phyloP scores from a whole-genome alignment of 2,113 vertebrate species.

The Genyomyrus donnyi region DNA sequence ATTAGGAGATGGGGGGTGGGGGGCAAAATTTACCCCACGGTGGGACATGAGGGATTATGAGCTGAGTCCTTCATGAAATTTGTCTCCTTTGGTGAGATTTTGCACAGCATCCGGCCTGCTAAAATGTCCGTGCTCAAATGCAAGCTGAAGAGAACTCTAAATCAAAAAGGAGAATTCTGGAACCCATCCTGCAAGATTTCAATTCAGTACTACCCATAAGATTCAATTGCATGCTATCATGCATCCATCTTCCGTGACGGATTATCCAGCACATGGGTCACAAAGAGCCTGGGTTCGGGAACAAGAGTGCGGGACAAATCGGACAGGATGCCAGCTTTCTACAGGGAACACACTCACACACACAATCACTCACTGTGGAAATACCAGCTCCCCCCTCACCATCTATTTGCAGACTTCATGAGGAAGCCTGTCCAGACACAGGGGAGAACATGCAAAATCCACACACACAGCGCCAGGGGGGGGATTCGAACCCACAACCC shows the following conservation, averaged over 20 bases:
- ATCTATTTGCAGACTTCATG: not conserved
- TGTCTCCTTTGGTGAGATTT: not conserved
- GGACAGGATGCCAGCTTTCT: not conserved
- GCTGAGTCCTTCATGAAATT: not conserved
- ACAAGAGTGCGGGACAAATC: not conserved
- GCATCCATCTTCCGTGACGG: not conserved
- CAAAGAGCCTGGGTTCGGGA: not conserved
- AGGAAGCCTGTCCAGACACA: not conserved
- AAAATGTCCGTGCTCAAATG: not conserved
- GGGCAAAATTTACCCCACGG: not conserved
- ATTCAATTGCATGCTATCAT: not conserved
- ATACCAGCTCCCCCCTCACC: not conserved
- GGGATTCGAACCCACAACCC: not conserved
- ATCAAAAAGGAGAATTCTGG: not conserved
- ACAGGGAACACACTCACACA: not conserved
- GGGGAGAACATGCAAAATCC: not conserved
- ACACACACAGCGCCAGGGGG: not conserved
- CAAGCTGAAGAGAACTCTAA: not conserved
- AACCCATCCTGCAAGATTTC: not conserved
- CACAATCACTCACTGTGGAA: not conserved
- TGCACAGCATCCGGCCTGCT: not conserved
- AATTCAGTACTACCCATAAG: not conserved
- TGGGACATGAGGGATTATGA: not conserved
- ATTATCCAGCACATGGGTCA: not conserved
- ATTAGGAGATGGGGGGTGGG: not conserved